These are phyloP conservation scores for Neomorphus geoffroyi DNA, from an alignment of 2,797 vertebrate species.

Conservation along the genomic window DNA sequence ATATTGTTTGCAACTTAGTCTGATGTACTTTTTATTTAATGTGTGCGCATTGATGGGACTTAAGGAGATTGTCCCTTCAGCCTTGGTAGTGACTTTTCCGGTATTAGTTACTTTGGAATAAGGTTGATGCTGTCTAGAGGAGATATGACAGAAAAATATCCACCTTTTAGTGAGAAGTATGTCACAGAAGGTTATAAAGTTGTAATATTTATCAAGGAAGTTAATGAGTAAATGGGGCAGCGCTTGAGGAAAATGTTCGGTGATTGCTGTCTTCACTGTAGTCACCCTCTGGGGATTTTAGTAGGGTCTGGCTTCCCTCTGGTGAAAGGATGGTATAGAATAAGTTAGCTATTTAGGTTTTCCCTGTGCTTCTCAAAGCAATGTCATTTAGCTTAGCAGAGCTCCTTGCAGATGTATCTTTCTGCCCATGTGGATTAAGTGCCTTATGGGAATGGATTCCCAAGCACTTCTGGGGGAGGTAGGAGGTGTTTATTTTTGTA, in stretches of 20 bases:
- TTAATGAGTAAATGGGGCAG: neutral
- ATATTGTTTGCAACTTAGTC: neutral
- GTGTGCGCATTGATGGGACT: neutral
- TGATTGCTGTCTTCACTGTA: neutral
- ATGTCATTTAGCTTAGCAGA: accelerated
- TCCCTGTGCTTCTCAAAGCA: neutral
- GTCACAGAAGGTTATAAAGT: neutral
- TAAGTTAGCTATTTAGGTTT: neutral
- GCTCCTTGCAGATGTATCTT: neutral
- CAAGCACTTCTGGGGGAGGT: neutral
- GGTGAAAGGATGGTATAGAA: neutral
- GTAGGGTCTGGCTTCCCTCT: neutral
- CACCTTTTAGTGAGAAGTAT: neutral
- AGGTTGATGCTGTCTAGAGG: accelerated
- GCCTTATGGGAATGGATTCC: neutral
- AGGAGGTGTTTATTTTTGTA: neutral
- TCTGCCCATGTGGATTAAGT: neutral
- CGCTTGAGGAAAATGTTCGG: neutral
- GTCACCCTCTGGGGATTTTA: neutral
- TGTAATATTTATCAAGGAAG: neutral
- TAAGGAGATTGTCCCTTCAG: neutral
- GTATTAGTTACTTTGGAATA: neutral
- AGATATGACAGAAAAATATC: neutral
- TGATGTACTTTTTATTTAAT: neutral
- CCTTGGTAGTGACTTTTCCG: neutral